Base-by-base conservation (phyloP, 1,140 invertebrate genomes). In the Matsumurasca onukii region DNA sequence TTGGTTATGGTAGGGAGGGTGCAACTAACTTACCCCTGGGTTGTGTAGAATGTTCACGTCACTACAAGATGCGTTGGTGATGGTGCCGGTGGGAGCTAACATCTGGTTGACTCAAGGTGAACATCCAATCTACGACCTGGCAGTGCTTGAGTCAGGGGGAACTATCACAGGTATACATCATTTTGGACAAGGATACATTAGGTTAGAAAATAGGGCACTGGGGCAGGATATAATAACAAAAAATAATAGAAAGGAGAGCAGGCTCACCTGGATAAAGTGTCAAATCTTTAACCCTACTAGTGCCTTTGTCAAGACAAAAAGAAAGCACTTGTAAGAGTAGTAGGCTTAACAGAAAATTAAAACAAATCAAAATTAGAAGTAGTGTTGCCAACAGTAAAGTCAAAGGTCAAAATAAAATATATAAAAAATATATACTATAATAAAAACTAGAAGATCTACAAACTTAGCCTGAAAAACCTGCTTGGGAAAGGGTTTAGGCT, bases 31-130 rank as follows among this genome's bases (percentile, higher is more conserved):
- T n/a, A n/a, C n/a, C n/a, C n/a, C n/a, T n/a, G n/a, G n/a, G n/a
- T n/a, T n/a, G n/a, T n/a, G n/a, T n/a, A 59, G 55, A 27, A 9
- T 59, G 3, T 25, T 59, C 25, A 13, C 15, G 5, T 27, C 25
- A 29, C 30, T 59, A n/a, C 55, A 59, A n/a, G 55, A 59, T 9
- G 25, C 25, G 2, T 27, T 59, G 55, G 22, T 59, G 25, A 59
- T 27, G 25, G 25, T 24, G 25, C 22, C 55, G 25, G 25, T 24
- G 15, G 25, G 24, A 3, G 22, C 22, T 13, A 22, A 22, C 9
- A 27, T 59, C 9, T 9, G 22, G 3, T 9, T 59, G 2, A 5
- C 3, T 13, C 2, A 5, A 25, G 55, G 55, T 9, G 55, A 59
- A 29, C 25, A 59, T 59, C 55, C 55, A 13, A 27, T 59, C 24